phyloP scores from a whole-genome alignment of 2,797 vertebrate species.

The Petrocephalus schoutedeni region DNA sequence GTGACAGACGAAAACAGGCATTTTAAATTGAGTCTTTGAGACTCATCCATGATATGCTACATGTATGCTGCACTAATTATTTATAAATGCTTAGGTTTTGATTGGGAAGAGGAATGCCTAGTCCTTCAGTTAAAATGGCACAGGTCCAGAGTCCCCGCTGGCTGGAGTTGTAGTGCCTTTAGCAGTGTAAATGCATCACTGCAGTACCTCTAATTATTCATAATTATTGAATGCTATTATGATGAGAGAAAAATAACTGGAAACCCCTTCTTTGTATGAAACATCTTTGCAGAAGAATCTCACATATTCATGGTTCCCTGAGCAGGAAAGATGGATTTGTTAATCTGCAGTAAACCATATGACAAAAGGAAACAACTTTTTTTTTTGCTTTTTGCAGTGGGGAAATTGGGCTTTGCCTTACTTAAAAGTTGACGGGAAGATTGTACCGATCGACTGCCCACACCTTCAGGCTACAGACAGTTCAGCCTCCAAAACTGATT shows the following conservation, averaged over 20 bases:
- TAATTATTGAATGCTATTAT: not conserved
- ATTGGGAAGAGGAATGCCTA: not conserved
- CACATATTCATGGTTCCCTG: not conserved
- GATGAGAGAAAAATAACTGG: not conserved
- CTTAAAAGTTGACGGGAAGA: not conserved
- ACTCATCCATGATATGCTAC: not conserved
- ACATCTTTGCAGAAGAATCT: not conserved
- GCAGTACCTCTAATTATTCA: not conserved
- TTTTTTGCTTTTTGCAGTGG: not conserved
- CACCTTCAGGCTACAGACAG: not conserved
- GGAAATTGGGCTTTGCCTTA: not conserved
- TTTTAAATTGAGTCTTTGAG: not conserved
- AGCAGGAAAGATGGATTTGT: not conserved
- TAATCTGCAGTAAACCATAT: not conserved
- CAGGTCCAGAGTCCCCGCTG: not conserved
- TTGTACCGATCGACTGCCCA: not conserved
- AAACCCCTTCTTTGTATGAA: not conserved
- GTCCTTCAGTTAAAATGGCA: not conserved
- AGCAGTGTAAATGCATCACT: not conserved
- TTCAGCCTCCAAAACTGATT: not conserved
- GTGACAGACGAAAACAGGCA: not conserved
- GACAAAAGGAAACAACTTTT: not conserved
- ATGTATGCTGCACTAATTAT: not conserved
- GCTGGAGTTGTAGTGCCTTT: not conserved
- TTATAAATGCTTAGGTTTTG: not conserved